phyloP scores from a whole-genome alignment of 2,888 invertebrate species.

The Seladonia tumulorum region DNA sequence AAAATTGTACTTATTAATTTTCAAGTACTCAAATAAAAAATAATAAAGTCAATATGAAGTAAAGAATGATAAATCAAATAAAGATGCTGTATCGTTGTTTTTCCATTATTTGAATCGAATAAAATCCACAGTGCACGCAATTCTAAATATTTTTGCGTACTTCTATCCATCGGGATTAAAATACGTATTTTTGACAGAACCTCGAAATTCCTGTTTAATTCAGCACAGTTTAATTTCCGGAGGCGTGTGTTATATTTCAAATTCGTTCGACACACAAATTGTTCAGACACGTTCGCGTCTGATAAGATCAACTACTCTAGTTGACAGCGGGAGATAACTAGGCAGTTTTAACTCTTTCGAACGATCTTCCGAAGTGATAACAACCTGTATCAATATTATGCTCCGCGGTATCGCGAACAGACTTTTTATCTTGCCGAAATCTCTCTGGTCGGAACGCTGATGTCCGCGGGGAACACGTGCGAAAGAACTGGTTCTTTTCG shows the following conservation, averaged over 20 bases:
- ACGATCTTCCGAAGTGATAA: conserved; percentile 53
- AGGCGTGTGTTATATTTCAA: background rate
- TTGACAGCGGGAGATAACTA: conserved; percentile 17
- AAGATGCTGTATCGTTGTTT: too few relatives aligned
- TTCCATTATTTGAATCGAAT: too few relatives aligned
- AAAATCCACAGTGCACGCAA: too few relatives aligned
- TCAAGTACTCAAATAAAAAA: too few relatives aligned
- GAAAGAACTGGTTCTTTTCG: conserved; percentile 14
- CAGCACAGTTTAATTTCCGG: background rate
- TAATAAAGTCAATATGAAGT: too few relatives aligned
- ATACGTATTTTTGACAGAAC: background rate
- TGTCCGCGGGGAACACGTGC: conserved; percentile 22
- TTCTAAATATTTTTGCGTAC: too few relatives aligned
- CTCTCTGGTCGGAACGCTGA: conserved; percentile 40
- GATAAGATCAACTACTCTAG: conserved; percentile 9
- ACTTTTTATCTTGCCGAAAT: conserved; percentile 62
- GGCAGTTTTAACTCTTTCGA: conserved; percentile 11
- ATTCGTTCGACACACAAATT: background rate
- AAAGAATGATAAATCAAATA: too few relatives aligned
- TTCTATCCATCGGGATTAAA: background rate
- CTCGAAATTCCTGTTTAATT: too few relatives aligned
- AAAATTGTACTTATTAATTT: too few relatives aligned
- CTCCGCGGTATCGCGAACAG: conserved; percentile 56
- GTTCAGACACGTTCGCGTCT: background rate
- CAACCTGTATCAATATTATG: conserved; percentile 71